Base-by-base conservation (phyloP, 37 sponge, comb jelly and placozoan genomes). In the Theonella swinhoei region DNA sequence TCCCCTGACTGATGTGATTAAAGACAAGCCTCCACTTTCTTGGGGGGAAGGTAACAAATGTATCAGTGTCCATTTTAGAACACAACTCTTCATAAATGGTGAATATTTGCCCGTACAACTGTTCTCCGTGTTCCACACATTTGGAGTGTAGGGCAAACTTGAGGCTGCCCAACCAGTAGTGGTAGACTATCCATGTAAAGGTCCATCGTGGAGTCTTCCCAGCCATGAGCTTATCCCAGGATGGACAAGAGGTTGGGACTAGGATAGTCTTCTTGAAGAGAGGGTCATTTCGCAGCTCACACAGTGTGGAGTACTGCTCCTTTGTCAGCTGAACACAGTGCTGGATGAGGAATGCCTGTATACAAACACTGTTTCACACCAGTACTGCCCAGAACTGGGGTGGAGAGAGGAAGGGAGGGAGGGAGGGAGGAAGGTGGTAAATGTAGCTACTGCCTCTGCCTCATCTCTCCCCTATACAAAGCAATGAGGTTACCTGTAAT, bases 271-370 rank as follows among this genome's bases (percentile, higher is more conserved):
- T 32, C 34, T 68, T 28, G 69, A 68, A 28, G 30, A 28, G 33
- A 28, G 5, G 34, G 34, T 68, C 69, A 1, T 29, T 28, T 25
- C 33, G 33, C 54, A 54, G 76, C 30, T 19, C 19, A 29, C 41
- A 20, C 29, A 75, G 36, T 28, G 41, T 39, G 11, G 17, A 30
- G 60, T 75, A 75, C 58, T 42, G 58, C 58, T 75, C 76, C 58
- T 75, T 59, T 32, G 47, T 75, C 54, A 75, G 29, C 26, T 29
- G 58, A 26, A 75, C 76, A 43, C 76, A 47, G 76, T 75, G 24
- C 76, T 75, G 30, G 29, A 47, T 0, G n/a, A n/a, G n/a, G n/a
- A n/a, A n/a, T n/a, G n/a, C n/a, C n/a, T n/a, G n/a, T n/a, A n/a
- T n/a, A n/a, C n/a, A n/a, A n/a, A n/a, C n/a, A n/a, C n/a, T n/a